phyloP scores from a whole-genome alignment of 2,888 invertebrate genomes.

The Oxytorus armatus region DNA sequence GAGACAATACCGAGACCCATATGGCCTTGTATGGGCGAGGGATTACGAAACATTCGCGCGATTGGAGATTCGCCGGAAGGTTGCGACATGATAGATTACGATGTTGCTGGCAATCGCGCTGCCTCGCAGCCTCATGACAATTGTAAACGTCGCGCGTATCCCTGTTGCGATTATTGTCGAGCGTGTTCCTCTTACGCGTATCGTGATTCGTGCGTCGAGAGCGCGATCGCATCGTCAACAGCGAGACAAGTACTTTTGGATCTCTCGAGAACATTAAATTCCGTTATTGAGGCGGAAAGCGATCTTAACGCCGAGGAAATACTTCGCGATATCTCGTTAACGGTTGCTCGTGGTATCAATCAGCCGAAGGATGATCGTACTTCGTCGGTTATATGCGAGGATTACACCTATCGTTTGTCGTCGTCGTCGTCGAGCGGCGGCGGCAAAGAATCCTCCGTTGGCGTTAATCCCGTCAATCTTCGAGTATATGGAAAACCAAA shows the following conservation, averaged over 20 bases:
- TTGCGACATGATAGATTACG: slow-evolving; percentile 64
- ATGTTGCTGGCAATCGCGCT: slow-evolving; percentile 42
- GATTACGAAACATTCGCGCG: slow-evolving; percentile 55
- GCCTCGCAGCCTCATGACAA: slow-evolving; percentile 17
- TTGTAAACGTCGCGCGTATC: slow-evolving; percentile 57
- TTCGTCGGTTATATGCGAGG: slow-evolving; percentile 62
- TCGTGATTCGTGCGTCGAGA: slow-evolving; percentile 45
- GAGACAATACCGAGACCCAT: slow-evolving; percentile 79
- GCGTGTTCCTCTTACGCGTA: slow-evolving; percentile 70
- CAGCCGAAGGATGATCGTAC: slow-evolving; percentile 52
- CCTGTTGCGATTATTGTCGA: slow-evolving; percentile 75
- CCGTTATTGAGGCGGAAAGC: slow-evolving; percentile 78
- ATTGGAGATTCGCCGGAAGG: slow-evolving; percentile 35
- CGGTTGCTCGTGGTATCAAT: slow-evolving; percentile 73
- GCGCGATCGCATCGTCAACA: slow-evolving; percentile 50
- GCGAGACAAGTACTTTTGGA: slow-evolving; percentile 77
- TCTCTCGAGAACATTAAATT: slow-evolving; percentile 78
- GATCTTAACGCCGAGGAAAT: slow-evolving; percentile 77
- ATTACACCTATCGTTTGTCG: slow-evolving; percentile 68
- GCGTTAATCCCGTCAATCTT: slow-evolving; percentile 77
- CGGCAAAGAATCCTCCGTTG: slow-evolving; percentile 68
- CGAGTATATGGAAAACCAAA: slow-evolving; percentile 73
- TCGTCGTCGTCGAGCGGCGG: slow-evolving; percentile 69
- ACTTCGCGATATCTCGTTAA: slow-evolving; percentile 77
- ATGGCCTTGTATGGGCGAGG: slow-evolving; percentile 74